These are phyloP conservation scores for Erpobdella octoculata DNA, from an alignment of 2,888 invertebrate genomes.

Conservation along the genomic window DNA sequence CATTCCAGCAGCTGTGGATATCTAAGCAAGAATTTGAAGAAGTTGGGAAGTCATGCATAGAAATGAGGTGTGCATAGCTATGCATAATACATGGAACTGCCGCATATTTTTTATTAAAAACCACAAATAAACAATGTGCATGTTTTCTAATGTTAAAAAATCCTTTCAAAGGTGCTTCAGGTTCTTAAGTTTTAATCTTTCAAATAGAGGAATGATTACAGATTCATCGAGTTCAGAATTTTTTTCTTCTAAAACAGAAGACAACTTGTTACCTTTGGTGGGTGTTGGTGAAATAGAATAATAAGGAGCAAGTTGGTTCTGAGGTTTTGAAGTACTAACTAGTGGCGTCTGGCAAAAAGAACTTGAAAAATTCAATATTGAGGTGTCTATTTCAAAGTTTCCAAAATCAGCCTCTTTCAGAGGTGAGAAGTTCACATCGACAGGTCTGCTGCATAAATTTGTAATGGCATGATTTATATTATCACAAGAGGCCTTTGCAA, in stretches of 20 bases:
- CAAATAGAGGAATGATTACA: neutral
- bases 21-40: conserved; percentile 98
- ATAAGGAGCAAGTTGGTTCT: neutral
- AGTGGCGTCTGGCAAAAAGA: neutral
- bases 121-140: too few relatives aligned
- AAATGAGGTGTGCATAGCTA: conserved; percentile 68
- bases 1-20: conserved; percentile 99
- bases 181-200: neutral
- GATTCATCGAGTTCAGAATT: neutral
- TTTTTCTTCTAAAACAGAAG: neutral
- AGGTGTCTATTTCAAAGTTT: conserved; percentile 21
- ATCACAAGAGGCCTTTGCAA: too few relatives aligned
- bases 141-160: too few relatives aligned
- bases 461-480: too few relatives aligned
- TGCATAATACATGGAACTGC: neutral
- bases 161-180: too few relatives aligned
- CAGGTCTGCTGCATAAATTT: too few relatives aligned
- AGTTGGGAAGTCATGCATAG: conserved; percentile 88
- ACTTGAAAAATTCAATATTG: conserved; percentile 17
- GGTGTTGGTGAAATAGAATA: neutral
- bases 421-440: too few relatives aligned
- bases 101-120: neutral
- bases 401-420: too few relatives aligned
- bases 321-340: neutral
- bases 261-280: neutral